Base-by-base conservation (phyloP, 2,113 vertebrate species). In the Herpetotheres cachinnans region DNA sequence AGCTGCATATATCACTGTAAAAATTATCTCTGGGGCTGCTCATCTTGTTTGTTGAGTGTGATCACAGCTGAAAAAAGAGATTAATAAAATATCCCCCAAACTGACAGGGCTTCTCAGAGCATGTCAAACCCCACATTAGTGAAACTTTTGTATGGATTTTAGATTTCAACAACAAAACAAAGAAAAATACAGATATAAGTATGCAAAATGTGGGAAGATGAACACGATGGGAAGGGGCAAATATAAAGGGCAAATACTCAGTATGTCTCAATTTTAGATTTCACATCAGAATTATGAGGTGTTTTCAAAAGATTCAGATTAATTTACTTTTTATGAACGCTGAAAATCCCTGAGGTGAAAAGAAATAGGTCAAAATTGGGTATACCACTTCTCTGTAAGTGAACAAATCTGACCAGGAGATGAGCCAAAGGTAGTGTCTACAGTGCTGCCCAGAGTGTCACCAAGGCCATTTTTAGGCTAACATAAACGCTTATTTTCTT, bases 21-120 rank as follows among this genome's bases (percentile, higher is more conserved):
- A 85, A 93, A 84, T 61, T 76, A 52, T 93, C 58, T 86, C 62
- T 56, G 30, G 21, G 47, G 61, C 81, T 88, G 88, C 80, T 93
- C 65, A 56, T 94, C 80, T 93, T 79, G 58, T 86, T 97, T 95
- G 66, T 62, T 79, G 58, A 81, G 46, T 95, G 47, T 67, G 95
- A 94, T 44, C 59, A 66, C 55, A 92, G 55, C 47, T 93, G 81
- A 71, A 89, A 67, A 83, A 70, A 49, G 25, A 65, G 50, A 90
- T 78, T 83, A 90, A 90, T 95, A 86, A 94, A 90, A 90, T 84
- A 83, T 24, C 12, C 47, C 17, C 44, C 26, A 84, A 73, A 88
- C 3, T 74, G 47, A 65, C 72, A 85, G 44, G 32, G 8, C 34
- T 81, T 86, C 82, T 86, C 26, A 71, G 26, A 62, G 19, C 80